Evolutionary conservation across 1,140 invertebrate genomes (phyloP).

Genomic region (Aphaenogaster ashmeadi): DNA sequence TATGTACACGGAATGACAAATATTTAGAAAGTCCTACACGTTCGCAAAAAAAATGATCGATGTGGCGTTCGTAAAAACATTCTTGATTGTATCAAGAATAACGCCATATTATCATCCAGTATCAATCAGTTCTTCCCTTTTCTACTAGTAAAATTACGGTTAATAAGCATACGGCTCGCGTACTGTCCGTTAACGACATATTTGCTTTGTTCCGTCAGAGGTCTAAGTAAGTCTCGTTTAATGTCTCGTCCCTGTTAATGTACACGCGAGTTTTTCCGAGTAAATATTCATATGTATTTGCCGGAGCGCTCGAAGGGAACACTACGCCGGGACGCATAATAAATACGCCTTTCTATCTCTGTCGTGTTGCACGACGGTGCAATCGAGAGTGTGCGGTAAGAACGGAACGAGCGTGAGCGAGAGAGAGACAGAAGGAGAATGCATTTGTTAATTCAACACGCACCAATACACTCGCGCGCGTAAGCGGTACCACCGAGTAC

Average conservation of each 20-base stretch:
- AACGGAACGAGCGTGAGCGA: conserved; percentile 22
- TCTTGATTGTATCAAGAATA: background rate
- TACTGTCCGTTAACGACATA: conserved; percentile 11
- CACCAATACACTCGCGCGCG: conserved; percentile 51
- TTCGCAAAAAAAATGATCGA: background rate
- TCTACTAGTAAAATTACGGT: conserved; percentile 23
- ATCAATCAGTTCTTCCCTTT: background rate
- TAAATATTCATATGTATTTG: conserved; percentile 23
- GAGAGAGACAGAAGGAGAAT: conserved; percentile 17
- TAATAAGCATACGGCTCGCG: background rate
- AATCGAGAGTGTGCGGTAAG: conserved; percentile 57
- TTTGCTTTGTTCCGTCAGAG: background rate
- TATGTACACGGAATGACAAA: background rate
- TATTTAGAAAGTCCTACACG: background rate
- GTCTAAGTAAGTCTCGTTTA: conserved; percentile 5
- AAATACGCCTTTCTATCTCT: conserved; percentile 23
- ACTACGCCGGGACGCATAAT: conserved; percentile 4
- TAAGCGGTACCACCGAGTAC: conserved; percentile 66
- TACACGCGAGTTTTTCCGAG: background rate
- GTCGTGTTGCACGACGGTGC: conserved; percentile 32
- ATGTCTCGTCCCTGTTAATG: conserved; percentile 9
- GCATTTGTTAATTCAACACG: conserved; percentile 58
- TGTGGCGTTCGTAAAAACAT: background rate
- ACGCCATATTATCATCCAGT: background rate
- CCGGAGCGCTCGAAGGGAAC: background rate